A percentile compares a stretch with the other conserved stretches of the same genome.
phyloP scores from a whole-genome alignment of 2,888 invertebrate species.

The Drosophila anomelani region DNA sequence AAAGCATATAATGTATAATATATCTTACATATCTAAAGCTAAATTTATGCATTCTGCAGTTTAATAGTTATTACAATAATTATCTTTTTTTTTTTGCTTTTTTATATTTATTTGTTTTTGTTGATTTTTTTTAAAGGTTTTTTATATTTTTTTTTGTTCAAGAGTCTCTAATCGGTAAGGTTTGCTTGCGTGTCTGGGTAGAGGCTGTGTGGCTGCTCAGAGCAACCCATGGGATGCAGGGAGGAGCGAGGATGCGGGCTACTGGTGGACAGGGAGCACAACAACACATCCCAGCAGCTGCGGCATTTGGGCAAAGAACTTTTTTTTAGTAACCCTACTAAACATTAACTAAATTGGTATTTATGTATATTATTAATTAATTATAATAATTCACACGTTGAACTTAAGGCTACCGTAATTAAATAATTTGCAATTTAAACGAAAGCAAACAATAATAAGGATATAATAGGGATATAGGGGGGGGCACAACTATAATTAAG shows the following conservation, averaged over 20 bases:
- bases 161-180: conserved; percentile 55
- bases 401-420: conserved; percentile 70
- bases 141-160: conserved; percentile 38
- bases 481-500: conserved; percentile 71
- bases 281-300: conserved; percentile 69
- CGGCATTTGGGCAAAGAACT: conserved; percentile 60
- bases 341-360: conserved; percentile 70
- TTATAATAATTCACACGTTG: conserved; percentile 71
- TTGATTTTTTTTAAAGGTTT: conserved; percentile 36
- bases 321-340: conserved; percentile 65
- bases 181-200: conserved; percentile 12
- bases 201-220: conserved; percentile 61
- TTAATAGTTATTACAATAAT: conserved; percentile 44
- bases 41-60: conserved; percentile 55
- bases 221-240: conserved; percentile 65
- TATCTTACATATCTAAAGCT: conserved; percentile 62
- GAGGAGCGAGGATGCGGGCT: conserved; percentile 15
- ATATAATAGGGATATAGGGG: conserved; percentile 51
- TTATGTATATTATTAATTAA: conserved; percentile 58
- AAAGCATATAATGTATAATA: conserved; percentile 30
- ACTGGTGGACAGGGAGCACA: neutral
- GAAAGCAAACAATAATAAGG: conserved; percentile 52
- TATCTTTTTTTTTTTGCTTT: conserved; percentile 33
- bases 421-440: conserved; percentile 64
- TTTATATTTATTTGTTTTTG: conserved; percentile 40